Evolutionary conservation across 2,888 invertebrate genomes (phyloP), one percentile per base, ranked within the genome.

Genomic region (Melanargia galathea): DNA sequence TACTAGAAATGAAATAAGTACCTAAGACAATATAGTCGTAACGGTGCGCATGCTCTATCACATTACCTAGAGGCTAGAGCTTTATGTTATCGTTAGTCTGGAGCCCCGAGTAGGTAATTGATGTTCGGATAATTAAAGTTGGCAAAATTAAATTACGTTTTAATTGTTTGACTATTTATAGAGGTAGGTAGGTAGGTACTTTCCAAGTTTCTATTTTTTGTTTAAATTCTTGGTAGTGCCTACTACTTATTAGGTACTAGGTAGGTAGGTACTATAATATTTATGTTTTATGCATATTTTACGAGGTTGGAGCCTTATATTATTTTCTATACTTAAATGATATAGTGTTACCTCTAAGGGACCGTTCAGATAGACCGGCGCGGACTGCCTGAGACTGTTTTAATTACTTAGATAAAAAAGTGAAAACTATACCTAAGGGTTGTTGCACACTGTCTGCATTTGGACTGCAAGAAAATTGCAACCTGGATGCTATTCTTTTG

Each of bases 61-160:
- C 5, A 26, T 8, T 54, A 45, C 24, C 8, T n/a, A n/a, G n/a
- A n/a, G n/a, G n/a, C 10, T 20, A 26, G 7, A 52, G 35, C 35
- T 22, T 40, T 38, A 24, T 40, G 24, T 40, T 35, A 55, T 11
- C 30, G 56, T 56, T 56, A 56, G 45, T 24, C 26, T 45, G 56
- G 40, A 56, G 18, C 45, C 56, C 56, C 18, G 22, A 24, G 54
- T 54, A 54, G 22, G 40, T 54, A 46, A 57, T 57, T 30, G 57
- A 57, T 46, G 57, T 46, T 33, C 16, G 46, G 57, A 30, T 57
- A 57, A 60, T 51, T 49, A 51, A 51, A 51, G 11, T 51, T 60
- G 59, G 16, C 51, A 26, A 60, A 60, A 60, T 60, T 60, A 60
- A 60, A 60, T 49, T 55, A 57, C 57, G 30, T 46, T 57, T 57